A percentile compares a stretch with the other conserved stretches of the same genome.
phyloP scores from a whole-genome alignment of 2,113 vertebrate genomes.

The Eurystomus gularis region DNA sequence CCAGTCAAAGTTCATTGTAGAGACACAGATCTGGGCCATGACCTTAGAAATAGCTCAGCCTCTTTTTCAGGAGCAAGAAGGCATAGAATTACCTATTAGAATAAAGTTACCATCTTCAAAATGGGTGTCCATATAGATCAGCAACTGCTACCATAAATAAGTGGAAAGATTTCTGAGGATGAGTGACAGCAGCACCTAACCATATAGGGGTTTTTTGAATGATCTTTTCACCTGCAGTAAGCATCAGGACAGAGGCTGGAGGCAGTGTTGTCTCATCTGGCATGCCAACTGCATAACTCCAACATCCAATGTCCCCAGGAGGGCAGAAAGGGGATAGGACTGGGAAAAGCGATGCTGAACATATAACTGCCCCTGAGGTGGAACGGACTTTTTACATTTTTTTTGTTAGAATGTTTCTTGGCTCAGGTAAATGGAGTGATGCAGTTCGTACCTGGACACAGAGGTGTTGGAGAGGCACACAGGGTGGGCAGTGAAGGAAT shows the following conservation, averaged over 20 bases:
- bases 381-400: not conserved
- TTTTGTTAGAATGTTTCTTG: not conserved
- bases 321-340: not conserved
- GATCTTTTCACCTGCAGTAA: not conserved
- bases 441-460: rapidly evolving
- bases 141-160: not conserved
- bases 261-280: not conserved
- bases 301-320: rapidly evolving
- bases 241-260: conserved; percentile 20
- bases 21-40: conserved; percentile 12
- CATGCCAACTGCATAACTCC: not conserved
- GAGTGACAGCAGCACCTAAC: not conserved
- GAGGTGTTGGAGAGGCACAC: not conserved
- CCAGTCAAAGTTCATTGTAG: conserved; percentile 54
- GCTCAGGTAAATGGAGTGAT: not conserved
- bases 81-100: not conserved
- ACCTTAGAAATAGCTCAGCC: conserved; percentile 37
- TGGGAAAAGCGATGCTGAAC: rapidly evolving
- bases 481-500: rapidly evolving
- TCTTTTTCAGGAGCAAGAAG: not conserved
- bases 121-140: not conserved
- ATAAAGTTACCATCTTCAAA: not conserved
- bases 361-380: not conserved
- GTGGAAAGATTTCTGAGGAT: not conserved
- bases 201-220: not conserved